Percentiles rank a stretch among this genome's conserved stretches.
phyloP scores from a whole-genome alignment of 2,797 vertebrate species.

The Staurois parvus region DNA sequence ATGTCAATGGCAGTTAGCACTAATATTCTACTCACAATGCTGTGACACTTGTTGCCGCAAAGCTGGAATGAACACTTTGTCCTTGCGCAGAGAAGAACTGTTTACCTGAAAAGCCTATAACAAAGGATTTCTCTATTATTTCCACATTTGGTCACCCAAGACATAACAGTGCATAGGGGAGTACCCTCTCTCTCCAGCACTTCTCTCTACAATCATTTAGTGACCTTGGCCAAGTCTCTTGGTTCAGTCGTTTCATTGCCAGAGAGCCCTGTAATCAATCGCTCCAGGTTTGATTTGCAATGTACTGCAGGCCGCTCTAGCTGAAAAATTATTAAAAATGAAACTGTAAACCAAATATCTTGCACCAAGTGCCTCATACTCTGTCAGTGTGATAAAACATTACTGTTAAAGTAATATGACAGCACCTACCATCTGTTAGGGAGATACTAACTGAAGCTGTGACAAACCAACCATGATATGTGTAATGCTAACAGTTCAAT shows the following conservation, averaged over 20 bases:
- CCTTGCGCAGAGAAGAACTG: too few relatives aligned
- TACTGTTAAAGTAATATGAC: constrained; percentile 23
- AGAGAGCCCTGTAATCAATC: constrained; percentile 1
- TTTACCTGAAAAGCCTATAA: too few relatives aligned
- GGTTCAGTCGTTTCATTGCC: background rate
- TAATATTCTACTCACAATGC: too few relatives aligned
- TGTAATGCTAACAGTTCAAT: constrained; percentile 31
- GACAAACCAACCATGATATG: constrained; percentile 46
- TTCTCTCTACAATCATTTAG: background rate
- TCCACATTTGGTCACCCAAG: background rate
- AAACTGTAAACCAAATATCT: constrained; percentile 22
- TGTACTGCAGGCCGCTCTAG: constrained; percentile 12
- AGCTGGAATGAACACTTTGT: too few relatives aligned
- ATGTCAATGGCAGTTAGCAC: too few relatives aligned
- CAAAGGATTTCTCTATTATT: background rate
- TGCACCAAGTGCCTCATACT: constrained; percentile 5
- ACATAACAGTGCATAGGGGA: constrained; percentile 5
- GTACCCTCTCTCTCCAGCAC: background rate
- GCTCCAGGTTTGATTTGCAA: constrained; percentile 29
- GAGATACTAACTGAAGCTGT: constrained; percentile 30
- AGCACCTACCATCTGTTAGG: constrained; percentile 38
- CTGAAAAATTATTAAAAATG: background rate
- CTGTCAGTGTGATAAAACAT: constrained; percentile 21
- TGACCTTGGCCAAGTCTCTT: constrained; percentile 31
- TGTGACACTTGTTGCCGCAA: too few relatives aligned